Base-by-base conservation (phyloP, 2,888 invertebrate species). In the Amaurobius ferox region DNA sequence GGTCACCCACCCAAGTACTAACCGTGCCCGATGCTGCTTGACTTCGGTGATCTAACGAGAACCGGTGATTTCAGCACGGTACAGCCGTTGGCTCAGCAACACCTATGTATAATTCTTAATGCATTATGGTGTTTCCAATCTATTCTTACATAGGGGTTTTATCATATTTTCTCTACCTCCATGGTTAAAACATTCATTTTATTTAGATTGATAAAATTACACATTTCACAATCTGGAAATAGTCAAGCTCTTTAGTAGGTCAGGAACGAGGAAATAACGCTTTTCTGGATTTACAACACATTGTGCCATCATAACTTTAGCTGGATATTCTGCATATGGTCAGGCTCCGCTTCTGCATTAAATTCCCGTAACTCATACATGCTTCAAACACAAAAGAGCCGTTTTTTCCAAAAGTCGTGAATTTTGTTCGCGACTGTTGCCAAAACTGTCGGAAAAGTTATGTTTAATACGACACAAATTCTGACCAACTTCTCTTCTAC, bases 231-330 rank as follows among this genome's bases (percentile, higher is more conserved):
- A 61, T 32, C 1, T 6, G 2, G 55, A 28, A 7, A 30, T 67
- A 19, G n/a, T n/a, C n/a, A n/a, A n/a, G n/a, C 62, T 16, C n/a
- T 39, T 81, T 81, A 81, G 62, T 74, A 40, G 81, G 81, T 81
- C 81, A 76, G 32, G 40, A 76, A 74, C 32, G 55, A 76, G 74
- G 81, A 76, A 76, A 74, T n/a, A 62, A 29, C 3, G 26, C 13
- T 26, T 73, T 35, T 39, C 66, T 35, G 67, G 70, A 81, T 81
- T 81, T 81, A 81, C 67, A 68, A 62, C 81, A 76, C 74, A 81
- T 81, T 81, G 81, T 81, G 61, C 74, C n/a, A 35, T n/a, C n/a
- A n/a, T n/a, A n/a, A 44, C 39, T 40, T 61, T 29, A 16, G 23
- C 9, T 5, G 64, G 11, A 29, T 28, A 13, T n/a, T 11, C 29